phyloP scores from a whole-genome alignment of 1,140 invertebrate genomes.

The Camponotus vicinus region DNA sequence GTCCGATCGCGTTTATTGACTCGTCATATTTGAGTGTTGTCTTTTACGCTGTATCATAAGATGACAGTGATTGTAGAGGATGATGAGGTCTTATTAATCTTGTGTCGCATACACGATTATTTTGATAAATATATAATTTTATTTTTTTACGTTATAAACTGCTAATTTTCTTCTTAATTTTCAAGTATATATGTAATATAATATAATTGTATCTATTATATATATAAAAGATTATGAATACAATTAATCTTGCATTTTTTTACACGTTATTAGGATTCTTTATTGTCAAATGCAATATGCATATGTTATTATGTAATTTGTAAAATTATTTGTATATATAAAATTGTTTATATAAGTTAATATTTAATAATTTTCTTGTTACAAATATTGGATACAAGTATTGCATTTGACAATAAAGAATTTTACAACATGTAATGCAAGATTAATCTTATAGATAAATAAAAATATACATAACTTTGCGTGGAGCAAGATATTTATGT shows the following conservation, averaged over 20 bases:
- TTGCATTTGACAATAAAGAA: background rate
- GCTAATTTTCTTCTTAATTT: background rate
- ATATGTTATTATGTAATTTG: background rate
- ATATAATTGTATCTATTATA: too few species aligned
- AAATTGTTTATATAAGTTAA: background rate
- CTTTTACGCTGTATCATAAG: background rate
- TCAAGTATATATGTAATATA: background rate
- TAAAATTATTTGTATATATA: background rate
- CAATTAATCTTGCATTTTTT: too few species aligned
- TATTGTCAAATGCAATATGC: background rate
- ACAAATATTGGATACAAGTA: background rate
- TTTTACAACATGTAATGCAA: background rate
- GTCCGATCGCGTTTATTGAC: conserved; percentile 30
- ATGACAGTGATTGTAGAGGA: conserved; percentile 3
- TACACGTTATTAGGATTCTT: background rate
- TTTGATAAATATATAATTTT: background rate
- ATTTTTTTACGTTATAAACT: background rate
- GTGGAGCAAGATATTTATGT: conserved; percentile 26
- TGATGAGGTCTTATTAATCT: conserved; percentile 2
- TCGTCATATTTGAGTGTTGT: conserved; percentile 28
- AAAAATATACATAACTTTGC: background rate
- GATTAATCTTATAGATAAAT: background rate
- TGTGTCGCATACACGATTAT: background rate
- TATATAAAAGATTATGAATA: too few species aligned
- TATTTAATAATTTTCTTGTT: conserved; percentile 4